phyloP scores from a whole-genome alignment of 2,797 vertebrate species.

The Hirundo rustica region DNA sequence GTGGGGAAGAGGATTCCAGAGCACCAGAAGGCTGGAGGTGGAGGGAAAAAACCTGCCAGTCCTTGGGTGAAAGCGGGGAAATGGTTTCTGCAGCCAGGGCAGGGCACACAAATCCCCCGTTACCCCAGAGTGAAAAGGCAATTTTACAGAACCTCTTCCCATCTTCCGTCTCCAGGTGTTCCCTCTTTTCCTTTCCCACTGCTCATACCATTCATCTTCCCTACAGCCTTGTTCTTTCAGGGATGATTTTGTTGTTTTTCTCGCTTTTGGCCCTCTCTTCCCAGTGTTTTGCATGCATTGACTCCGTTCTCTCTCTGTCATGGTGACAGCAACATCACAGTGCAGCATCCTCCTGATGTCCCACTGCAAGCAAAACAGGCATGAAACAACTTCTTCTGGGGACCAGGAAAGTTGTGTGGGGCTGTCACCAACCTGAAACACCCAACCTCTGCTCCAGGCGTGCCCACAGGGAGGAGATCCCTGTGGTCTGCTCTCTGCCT shows the following conservation, averaged over 20 bases:
- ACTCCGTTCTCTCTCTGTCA: not conserved
- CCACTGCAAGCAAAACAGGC: not conserved
- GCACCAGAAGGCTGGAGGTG: fast-evolving
- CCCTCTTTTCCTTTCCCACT: not conserved
- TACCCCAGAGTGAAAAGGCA: not conserved
- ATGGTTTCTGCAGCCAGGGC: not conserved
- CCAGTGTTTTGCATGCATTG: not conserved
- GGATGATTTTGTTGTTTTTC: not conserved
- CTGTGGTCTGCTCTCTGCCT: not conserved
- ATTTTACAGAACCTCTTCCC: not conserved
- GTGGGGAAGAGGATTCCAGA: not conserved
- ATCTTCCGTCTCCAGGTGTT: not conserved
- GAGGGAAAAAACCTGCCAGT: not conserved
- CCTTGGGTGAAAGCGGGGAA: not conserved
- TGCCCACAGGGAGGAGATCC: fast-evolving
- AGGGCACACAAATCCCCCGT: not conserved
- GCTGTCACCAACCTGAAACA: not conserved
- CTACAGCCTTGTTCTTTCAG: not conserved
- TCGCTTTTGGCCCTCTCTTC: not conserved
- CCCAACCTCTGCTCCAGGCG: not conserved
- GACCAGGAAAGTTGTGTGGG: not conserved
- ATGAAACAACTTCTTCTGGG: not conserved
- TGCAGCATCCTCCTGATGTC: not conserved
- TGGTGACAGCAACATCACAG: not conserved
- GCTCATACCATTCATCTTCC: not conserved